Base-by-base conservation (phyloP, 1,140 invertebrate species). In the Camponotus floridanus region DNA sequence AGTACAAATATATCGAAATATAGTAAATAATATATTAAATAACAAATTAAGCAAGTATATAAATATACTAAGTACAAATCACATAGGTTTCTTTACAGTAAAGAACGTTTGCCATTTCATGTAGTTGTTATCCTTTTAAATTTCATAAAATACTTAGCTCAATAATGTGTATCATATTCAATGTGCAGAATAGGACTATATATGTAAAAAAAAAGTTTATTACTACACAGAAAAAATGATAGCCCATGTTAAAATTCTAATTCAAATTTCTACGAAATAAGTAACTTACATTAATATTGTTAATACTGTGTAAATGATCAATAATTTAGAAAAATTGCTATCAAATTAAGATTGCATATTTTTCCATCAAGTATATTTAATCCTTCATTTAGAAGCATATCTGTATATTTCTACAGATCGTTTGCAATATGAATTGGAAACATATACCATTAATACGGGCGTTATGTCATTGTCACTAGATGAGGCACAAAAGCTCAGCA, bases 191-290 rank as follows among this genome's bases (percentile, higher is more conserved):
- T 65, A 89, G 74, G 79, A 85, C 79, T 84, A 87, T 59, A 74
- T 83, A 36, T 78, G 57, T 68, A 11, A 31, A 42, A 85, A 26
- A 84, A 67, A 62, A 68, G 26, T 64, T 21, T 70, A 84, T 51
- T n/a, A 51, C 9, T 83, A 83, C 48, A 71, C 51, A 70, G 68
- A 45, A 83, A 62, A 64, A 84, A 39, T 70, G 48, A 59, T 83
- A 86, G 74, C 61, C 15, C 31, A 84, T 79, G 36, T 87, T 80
- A 89, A 89, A 89, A 89, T 73, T 80, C 33, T 36, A 88, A 61
- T 76, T 74, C 65, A 61, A 55, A 79, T 86, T 81, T 81, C 55
- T 86, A 84, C n/a, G 18, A 85, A 76, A 55, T 78, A 76, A 78
- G 15, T 65, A 11, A 2, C 31, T 71, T 73, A 62, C 26, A 73